phyloP scores from a whole-genome alignment of 2,113 vertebrate species.

The Melanocharis versteri region DNA sequence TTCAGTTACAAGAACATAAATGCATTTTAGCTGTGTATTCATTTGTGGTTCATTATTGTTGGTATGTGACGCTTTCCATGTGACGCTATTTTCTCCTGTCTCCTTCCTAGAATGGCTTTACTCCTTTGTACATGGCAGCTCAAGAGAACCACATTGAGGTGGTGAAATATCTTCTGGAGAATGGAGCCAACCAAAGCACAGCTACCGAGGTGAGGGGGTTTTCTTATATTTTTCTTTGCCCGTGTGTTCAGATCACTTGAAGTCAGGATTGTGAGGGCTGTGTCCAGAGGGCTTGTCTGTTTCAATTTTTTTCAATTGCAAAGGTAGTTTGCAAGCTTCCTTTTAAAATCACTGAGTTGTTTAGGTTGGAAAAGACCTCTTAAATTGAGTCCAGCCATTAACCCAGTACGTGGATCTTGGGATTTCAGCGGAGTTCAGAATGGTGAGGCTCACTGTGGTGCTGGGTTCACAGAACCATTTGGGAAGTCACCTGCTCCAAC shows the following conservation, averaged over 20 bases:
- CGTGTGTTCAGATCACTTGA: background rate
- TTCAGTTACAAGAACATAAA: background rate
- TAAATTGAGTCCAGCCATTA: accelerated
- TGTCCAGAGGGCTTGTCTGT: background rate
- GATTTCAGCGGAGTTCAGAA: background rate
- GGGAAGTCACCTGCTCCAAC: background rate
- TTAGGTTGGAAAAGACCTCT: background rate
- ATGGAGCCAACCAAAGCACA: conserved; percentile 97
- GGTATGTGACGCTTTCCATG: background rate
- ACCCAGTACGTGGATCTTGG: background rate
- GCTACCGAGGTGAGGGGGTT: conserved; percentile 87
- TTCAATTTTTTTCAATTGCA: too few species aligned
- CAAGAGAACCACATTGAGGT: conserved; percentile 98
- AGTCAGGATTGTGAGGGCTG: background rate
- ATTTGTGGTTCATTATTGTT: background rate
- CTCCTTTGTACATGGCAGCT: conserved; percentile 96
- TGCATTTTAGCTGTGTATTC: background rate
- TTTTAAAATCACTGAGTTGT: background rate
- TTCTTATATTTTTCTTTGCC: background rate
- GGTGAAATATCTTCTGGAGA: conserved; percentile 93
- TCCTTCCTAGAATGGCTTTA: conserved; percentile 92
- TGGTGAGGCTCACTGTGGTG: background rate
- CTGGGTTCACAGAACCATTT: background rate
- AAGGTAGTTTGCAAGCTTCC: background rate
- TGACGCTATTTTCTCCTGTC: background rate